Conservation (phyloP, 2,888 invertebrate genomes). For the Crematogaster levior region DNA sequence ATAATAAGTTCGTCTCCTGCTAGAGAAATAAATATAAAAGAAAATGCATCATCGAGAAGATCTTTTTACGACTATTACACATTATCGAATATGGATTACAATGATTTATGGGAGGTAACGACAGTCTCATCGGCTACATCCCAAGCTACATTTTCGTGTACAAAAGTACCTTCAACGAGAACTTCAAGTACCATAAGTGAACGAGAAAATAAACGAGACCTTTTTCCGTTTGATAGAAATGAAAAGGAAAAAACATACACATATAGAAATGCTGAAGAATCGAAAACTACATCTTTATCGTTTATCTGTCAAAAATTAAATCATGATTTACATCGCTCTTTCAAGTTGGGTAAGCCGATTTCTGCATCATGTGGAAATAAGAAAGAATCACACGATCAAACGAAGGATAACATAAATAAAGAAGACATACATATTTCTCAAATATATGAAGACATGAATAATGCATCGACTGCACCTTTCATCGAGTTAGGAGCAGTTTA, state of each 20-base stretch:
- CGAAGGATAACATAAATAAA: neutral
- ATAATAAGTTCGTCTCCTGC: neutral
- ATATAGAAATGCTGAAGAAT: neutral
- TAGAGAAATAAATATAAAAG: neutral
- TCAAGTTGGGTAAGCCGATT: neutral
- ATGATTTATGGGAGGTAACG: slow-evolving; percentile 51
- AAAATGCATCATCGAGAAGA: neutral
- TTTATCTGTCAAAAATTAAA: neutral
- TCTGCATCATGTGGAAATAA: neutral
- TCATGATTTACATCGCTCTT: neutral
- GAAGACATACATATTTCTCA: neutral
- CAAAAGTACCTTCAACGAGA: slow-evolving; percentile 17
- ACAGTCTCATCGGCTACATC: slow-evolving; percentile 19
- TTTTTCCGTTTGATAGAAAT: neutral
- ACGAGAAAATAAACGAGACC: neutral
- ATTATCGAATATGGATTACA: slow-evolving; percentile 47
- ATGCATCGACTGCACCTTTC: neutral
- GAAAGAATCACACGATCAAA: neutral
- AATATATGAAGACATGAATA: neutral
- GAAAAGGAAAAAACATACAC: neutral
- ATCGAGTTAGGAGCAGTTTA: slow-evolving; percentile 68
- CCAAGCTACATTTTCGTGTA: slow-evolving; percentile 1
- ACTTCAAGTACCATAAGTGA: slow-evolving; percentile 46
- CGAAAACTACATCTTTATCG: neutral
- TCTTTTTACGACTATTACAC: neutral